Percentiles rank a stretch among this genome's conserved stretches.
Evolutionary conservation across 2,113 vertebrate species (phyloP).

Genomic region (Sapayoa aenigma): DNA sequence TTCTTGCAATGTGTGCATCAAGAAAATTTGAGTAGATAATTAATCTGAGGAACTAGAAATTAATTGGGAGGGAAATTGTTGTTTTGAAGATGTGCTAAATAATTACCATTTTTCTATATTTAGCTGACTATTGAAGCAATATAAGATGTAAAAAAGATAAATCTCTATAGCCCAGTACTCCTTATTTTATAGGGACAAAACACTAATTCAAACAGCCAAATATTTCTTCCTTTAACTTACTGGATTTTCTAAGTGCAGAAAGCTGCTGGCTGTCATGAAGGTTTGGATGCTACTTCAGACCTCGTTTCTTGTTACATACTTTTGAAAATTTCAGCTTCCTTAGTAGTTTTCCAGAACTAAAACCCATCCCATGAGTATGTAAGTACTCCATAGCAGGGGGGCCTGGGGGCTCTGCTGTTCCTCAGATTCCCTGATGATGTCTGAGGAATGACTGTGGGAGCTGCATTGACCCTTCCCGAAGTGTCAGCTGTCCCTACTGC

Average conservation of each 20-base stretch:
- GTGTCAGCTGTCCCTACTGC: neutral
- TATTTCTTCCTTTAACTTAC: neutral
- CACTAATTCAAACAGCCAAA: neutral
- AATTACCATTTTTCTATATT: constrained; percentile 42
- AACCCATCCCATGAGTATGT: fast-evolving
- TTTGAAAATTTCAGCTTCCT: neutral
- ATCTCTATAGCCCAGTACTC: neutral
- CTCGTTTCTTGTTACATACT: neutral
- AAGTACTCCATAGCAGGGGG: neutral
- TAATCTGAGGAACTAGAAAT: constrained; percentile 43
- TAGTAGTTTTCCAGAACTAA: neutral
- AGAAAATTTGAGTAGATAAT: constrained; percentile 40
- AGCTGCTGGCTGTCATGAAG: fast-evolving
- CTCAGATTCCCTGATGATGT: fast-evolving
- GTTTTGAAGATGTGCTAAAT: constrained; percentile 38
- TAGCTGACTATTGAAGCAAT: neutral
- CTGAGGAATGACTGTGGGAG: neutral
- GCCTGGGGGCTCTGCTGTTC: neutral
- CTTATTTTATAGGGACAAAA: neutral
- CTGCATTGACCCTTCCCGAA: neutral
- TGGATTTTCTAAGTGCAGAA: neutral
- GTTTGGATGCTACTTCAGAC: neutral
- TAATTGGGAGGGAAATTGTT: constrained; percentile 56
- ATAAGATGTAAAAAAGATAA: neutral
- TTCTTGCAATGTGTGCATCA: neutral